These are phyloP conservation scores for Sarcophaga subvicina DNA, from an alignment of 2,888 invertebrate species.

Conservation along the genomic window DNA sequence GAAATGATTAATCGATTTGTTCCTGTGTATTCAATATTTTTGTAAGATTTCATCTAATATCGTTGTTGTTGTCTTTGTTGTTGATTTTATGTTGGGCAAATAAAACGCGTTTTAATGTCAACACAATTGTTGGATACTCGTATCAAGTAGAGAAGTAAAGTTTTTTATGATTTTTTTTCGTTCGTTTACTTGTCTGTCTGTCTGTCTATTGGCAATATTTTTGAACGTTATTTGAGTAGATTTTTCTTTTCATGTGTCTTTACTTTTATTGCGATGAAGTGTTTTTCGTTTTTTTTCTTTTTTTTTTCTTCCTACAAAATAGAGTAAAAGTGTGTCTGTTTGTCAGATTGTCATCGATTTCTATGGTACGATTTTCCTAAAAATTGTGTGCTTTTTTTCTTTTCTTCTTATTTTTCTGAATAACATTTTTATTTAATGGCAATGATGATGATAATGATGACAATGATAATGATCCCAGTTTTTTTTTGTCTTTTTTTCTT, in stretches of 20 bases:
- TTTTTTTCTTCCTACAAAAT: background rate
- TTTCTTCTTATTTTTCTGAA: background rate
- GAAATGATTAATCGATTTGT: slow-evolving; percentile 72
- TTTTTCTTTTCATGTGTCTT: slow-evolving; percentile 16
- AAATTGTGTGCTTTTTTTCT: background rate
- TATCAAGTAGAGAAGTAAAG: background rate
- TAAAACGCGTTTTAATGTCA: slow-evolving; percentile 57
- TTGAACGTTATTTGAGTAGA: background rate
- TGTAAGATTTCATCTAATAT: slow-evolving; percentile 55
- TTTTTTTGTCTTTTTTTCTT: background rate
- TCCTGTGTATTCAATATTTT: slow-evolving; percentile 65
- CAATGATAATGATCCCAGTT: background rate
- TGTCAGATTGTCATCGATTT: slow-evolving; percentile 43
- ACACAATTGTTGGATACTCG: slow-evolving; percentile 27
- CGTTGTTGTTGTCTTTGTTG: slow-evolving; percentile 2
- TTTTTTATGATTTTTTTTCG: background rate
- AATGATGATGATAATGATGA: slow-evolving; percentile 17
- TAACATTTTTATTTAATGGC: background rate
- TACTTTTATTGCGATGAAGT: background rate
- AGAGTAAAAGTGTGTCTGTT: slow-evolving; percentile 6
- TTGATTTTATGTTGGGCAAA: slow-evolving; percentile 30
- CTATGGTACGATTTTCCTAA: slow-evolving; percentile 2
- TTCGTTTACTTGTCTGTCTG: slow-evolving; percentile 23
- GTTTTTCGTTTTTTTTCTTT: background rate
- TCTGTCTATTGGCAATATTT: slow-evolving; percentile 32